phyloP scores from a whole-genome alignment of 1,140 invertebrate species.

The Hypothenemus hampei region DNA sequence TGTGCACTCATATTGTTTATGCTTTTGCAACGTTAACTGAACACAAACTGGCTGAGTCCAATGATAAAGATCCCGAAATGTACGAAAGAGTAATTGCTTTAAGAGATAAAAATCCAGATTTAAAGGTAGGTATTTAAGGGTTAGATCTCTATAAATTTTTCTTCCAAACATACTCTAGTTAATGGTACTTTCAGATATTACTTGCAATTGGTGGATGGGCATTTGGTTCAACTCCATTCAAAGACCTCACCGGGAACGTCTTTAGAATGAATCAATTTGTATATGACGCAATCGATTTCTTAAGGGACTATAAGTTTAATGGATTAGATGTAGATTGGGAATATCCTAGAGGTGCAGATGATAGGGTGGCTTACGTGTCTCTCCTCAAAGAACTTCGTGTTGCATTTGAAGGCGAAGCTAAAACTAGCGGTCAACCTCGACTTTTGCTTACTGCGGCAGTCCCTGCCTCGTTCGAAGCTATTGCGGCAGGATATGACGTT shows the following conservation, averaged over 20 bases:
- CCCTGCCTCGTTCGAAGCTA: conserved; percentile 87
- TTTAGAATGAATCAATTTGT: conserved; percentile 94
- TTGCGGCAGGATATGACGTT: conserved; percentile 90
- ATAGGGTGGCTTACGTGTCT: conserved; percentile 74
- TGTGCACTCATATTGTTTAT: conserved; percentile 91
- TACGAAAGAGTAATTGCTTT: conserved; percentile 78
- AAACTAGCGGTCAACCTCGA: conserved; percentile 70
- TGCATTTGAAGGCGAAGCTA: conserved; percentile 77
- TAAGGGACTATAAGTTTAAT: conserved; percentile 88
- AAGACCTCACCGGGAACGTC: conserved; percentile 83
- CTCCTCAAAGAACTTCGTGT: conserved; percentile 77
- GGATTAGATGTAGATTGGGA: conserved; percentile 97
- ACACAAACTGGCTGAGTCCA: conserved; percentile 68
- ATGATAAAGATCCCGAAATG: conserved; percentile 75
- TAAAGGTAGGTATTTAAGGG: conserved; percentile 68
- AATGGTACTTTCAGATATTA: conserved; percentile 56
- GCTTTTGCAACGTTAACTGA: conserved; percentile 88
- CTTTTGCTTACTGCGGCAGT: conserved; percentile 85
- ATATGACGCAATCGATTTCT: conserved; percentile 88
- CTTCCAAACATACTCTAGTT: background rate
- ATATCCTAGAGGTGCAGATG: conserved; percentile 82
- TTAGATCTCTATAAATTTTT: too few relatives aligned
- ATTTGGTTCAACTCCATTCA: conserved; percentile 88
- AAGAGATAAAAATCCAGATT: conserved; percentile 82
- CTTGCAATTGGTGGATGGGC: conserved; percentile 93